These are phyloP conservation scores for Cichladusa arquata DNA, from an alignment of 2,113 vertebrate genomes.

Conservation along the genomic window DNA sequence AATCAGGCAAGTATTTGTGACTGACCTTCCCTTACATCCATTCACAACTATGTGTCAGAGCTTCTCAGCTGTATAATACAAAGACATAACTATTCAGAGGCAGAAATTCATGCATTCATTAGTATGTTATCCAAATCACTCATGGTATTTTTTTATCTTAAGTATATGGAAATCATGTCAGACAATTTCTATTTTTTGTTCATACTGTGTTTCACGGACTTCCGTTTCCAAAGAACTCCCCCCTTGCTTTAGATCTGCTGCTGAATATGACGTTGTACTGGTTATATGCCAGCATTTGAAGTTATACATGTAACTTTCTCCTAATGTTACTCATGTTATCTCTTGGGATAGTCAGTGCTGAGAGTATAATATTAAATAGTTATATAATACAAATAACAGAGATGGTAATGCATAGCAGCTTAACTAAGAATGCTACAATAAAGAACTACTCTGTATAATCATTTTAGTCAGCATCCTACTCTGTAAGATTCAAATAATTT, in stretches of 20 bases:
- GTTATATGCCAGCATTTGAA: neutral
- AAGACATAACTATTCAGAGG: neutral
- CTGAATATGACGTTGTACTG: neutral
- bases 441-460: neutral
- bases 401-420: neutral
- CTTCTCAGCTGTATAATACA: neutral
- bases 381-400: neutral
- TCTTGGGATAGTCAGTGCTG: neutral
- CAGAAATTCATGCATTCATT: neutral
- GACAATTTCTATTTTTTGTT: neutral
- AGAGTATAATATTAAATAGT: neutral
- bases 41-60: neutral
- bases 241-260: neutral
- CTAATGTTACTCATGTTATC: neutral
- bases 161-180: neutral
- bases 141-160: neutral
- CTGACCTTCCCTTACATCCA: neutral
- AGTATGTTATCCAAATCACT: neutral
- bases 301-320: neutral
- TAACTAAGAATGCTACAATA: neutral
- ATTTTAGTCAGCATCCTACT: neutral
- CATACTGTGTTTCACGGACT: neutral
- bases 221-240: neutral
- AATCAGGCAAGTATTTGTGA: constrained; percentile 78
- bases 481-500: neutral